Percentiles rank a stretch among this genome's conserved stretches.
Evolutionary conservation across 2,797 vertebrate genomes (phyloP).

Genomic region (Clarias pachynema): DNA sequence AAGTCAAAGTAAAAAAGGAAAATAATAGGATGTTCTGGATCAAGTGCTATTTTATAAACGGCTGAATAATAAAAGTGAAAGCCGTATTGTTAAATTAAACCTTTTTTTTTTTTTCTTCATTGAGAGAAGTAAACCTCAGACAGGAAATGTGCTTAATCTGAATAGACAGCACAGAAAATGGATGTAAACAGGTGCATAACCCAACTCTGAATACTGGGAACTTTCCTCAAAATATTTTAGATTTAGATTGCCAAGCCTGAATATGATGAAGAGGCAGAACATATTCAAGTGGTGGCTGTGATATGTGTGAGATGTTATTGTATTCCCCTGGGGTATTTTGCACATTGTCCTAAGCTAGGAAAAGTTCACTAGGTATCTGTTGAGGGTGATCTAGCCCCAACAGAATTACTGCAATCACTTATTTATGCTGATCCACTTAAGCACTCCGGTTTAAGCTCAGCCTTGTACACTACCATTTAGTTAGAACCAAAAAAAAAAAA

Average conservation of each 20-base stretch:
- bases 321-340: slow-evolving; percentile 38
- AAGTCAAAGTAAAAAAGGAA: too few species aligned
- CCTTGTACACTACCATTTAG: not conserved
- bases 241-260: not conserved
- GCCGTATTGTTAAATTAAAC: too few species aligned
- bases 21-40: not conserved
- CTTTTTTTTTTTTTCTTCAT: not conserved
- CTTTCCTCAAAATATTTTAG: not conserved
- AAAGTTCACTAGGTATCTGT: slow-evolving; percentile 57
- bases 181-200: not conserved
- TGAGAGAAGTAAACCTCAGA: not conserved
- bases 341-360: slow-evolving; percentile 49
- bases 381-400: slow-evolving; percentile 28
- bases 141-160: not conserved
- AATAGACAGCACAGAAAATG: not conserved
- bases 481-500: too few species aligned
- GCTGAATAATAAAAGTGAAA: not conserved
- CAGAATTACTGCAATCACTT: not conserved
- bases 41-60: not conserved
- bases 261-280: not conserved
- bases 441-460: not conserved
- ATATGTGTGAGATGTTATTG: slow-evolving; percentile 34
- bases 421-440: not conserved
- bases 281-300: slow-evolving; percentile 52
- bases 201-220: not conserved